Percentiles rank a stretch among this genome's conserved stretches.
phyloP scores from a whole-genome alignment of 2,888 invertebrate genomes.

The Stenodema calcarata region DNA sequence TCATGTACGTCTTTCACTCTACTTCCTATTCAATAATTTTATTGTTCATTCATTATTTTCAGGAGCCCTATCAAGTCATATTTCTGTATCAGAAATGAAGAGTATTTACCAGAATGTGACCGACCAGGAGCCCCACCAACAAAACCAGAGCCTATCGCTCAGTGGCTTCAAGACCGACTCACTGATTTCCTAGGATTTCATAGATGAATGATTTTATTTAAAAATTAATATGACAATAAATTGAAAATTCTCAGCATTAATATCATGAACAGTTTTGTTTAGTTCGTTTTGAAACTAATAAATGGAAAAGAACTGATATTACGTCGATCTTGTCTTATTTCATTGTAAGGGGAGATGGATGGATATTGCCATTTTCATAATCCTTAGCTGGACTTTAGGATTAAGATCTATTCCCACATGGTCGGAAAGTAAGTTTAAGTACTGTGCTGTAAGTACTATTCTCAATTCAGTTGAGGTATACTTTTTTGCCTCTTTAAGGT shows the following conservation, averaged over 20 bases:
- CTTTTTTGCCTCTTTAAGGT: too few species aligned
- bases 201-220: constrained; percentile 7
- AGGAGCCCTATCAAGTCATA: constrained; percentile 80
- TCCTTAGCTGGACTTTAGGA: background rate
- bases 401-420: background rate
- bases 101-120: constrained; percentile 69
- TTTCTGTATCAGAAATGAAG: constrained; percentile 82
- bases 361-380: background rate
- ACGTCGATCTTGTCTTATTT: background rate
- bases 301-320: background rate
- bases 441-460: background rate
- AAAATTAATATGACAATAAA: background rate
- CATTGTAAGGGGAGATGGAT: background rate
- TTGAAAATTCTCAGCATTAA: background rate
- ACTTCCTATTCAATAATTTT: background rate
- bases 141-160: constrained; percentile 60
- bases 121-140: constrained; percentile 61
- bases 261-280: background rate
- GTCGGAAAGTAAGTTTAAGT: background rate
- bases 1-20: too few species aligned
- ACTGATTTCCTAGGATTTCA: constrained; percentile 71
- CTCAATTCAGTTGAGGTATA: background rate
- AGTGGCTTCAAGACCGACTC: constrained; percentile 70
- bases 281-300: background rate
- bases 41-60: constrained; percentile 5